Evolutionary conservation across 1,140 invertebrate genomes (phyloP), one percentile per base, ranked within the genome.

Genomic region (Temnothorax longispinosus): DNA sequence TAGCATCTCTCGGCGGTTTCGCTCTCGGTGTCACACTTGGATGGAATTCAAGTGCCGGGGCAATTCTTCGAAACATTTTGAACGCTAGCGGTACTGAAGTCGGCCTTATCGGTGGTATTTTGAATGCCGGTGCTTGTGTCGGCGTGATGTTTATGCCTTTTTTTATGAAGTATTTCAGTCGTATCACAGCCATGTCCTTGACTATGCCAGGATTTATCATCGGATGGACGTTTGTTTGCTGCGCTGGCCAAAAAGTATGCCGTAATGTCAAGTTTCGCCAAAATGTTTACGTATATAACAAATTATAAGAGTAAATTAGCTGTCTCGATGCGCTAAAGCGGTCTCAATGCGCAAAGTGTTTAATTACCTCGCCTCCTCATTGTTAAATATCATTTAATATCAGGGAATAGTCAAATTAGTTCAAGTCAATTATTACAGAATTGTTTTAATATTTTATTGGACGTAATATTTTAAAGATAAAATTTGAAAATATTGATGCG

Each of bases 1-100:
- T 78, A 94, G 93, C 86, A 0, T 94, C 93, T 10, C 90, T 92
- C 7, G 89, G 91, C 27, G 93, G 93, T 7, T 93, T 94, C 35
- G 85, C 89, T 18, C 64, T 93, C 0, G 93, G 93, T 7, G 90
- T 93, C 3, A 87, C 89, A 0, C 71, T 94, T 2, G 93, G 90
- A 21, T 94, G 93, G 93, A 93, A 91, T 74, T 94, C 93, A 1
- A 90, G 86, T 41, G 90, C 89, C 2, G 71, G 75, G 11, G 44
- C 84, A 21, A 81, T 88, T 10, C 54, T 94, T 18, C 82, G 84
- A 50, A 89, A 89, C 18, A 62, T 91, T 8, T 35, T 93, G 3
- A 85, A 90, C 35, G 93, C 89, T 15, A 91, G 58, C 3, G 11
- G 8, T 0, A 56, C 32, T 3, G 89, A 93, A 35, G 91, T 92